These are phyloP conservation scores for Tichodroma muraria DNA, from an alignment of 2,113 vertebrate genomes.

Conservation along the genomic window DNA sequence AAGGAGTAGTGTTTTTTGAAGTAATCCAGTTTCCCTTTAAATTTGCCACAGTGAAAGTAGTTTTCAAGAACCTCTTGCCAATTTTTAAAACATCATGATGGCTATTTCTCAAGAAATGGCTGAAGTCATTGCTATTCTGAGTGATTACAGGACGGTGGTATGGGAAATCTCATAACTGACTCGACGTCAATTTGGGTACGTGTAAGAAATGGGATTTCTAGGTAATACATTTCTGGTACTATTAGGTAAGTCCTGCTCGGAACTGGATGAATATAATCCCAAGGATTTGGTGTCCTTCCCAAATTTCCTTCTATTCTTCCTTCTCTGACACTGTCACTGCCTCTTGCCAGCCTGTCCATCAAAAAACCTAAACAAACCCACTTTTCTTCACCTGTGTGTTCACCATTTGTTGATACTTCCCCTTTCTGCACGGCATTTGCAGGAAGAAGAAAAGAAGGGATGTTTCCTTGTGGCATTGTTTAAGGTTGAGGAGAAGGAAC, in stretches of 20 bases:
- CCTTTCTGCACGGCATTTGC: background rate
- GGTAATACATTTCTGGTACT: background rate
- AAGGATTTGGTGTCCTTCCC: background rate
- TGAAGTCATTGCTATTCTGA: background rate
- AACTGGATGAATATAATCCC: background rate
- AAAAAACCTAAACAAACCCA: background rate
- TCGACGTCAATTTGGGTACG: background rate
- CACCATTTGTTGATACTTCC: background rate
- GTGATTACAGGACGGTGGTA: background rate
- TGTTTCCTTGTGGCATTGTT: background rate
- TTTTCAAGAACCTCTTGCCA: background rate
- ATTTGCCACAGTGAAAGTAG: background rate
- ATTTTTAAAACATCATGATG: background rate
- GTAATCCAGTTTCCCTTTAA: background rate
- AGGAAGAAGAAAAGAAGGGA: background rate
- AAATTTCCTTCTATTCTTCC: background rate
- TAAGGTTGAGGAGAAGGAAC: background rate
- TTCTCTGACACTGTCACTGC: background rate
- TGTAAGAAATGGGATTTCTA: conserved; percentile 22
- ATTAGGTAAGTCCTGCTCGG: background rate
- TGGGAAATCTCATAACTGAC: background rate
- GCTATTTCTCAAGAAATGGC: background rate
- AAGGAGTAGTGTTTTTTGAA: background rate
- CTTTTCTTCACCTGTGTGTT: background rate
- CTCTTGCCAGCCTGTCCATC: background rate